Conservation (phyloP, 2,888 invertebrate species). For the Callosobruchus maculatus region DNA sequence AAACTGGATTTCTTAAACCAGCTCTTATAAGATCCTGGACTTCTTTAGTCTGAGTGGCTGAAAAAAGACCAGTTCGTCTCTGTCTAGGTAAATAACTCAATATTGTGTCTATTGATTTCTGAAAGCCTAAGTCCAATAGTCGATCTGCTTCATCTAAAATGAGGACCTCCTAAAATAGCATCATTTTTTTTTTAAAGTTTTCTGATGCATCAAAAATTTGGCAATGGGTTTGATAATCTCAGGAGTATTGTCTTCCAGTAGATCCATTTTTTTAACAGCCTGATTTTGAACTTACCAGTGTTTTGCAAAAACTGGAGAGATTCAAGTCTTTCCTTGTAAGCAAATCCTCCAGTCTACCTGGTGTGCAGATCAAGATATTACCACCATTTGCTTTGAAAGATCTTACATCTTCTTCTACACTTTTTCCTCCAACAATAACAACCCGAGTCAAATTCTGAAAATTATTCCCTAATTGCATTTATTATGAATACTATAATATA, state of each 20-base stretch:
- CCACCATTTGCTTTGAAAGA: slow-evolving; percentile 65
- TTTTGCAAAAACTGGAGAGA: slow-evolving; percentile 69
- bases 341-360: slow-evolving; percentile 88
- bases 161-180: slow-evolving; percentile 69
- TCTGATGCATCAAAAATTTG: too few species aligned
- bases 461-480: too few species aligned
- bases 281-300: slow-evolving; percentile 58
- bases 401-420: slow-evolving; percentile 71
- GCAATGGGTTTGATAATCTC: too few species aligned
- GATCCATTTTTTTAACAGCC: background rate
- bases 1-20: slow-evolving; percentile 88
- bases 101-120: slow-evolving; percentile 79
- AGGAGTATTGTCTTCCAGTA: too few species aligned
- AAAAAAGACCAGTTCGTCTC: slow-evolving; percentile 94
- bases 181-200: too few species aligned
- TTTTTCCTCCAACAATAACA: slow-evolving; percentile 78
- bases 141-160: slow-evolving; percentile 97
- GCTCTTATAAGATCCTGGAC: slow-evolving; percentile 87
- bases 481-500: too few species aligned
- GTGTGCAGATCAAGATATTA: slow-evolving; percentile 90
- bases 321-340: slow-evolving; percentile 67
- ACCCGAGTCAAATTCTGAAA: slow-evolving; percentile 53
- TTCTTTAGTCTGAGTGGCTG: slow-evolving; percentile 96
- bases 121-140: slow-evolving; percentile 89
- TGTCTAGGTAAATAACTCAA: slow-evolving; percentile 88